Base-by-base conservation (phyloP, 2,113 vertebrate genomes). In the Aldabrachelys gigantea region DNA sequence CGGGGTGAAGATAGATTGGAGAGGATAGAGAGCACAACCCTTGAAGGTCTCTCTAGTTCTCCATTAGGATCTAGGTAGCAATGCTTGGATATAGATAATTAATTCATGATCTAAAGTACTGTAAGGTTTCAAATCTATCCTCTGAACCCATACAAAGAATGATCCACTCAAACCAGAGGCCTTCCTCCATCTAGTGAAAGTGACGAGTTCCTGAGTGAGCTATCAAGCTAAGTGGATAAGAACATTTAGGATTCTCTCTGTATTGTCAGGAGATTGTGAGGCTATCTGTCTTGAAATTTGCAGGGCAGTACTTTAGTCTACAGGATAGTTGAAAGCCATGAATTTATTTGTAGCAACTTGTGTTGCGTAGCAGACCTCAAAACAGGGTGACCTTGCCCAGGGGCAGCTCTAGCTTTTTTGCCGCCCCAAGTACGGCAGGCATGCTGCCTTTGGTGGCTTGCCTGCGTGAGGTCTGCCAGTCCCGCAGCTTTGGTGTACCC, bases 301-400 rank as follows among this genome's bases (percentile, higher is more conserved):
- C n/a, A 91, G 69, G 49, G 52, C 83, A 72, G 62, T 81, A 56
- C 56, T 95, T 91, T 82, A 91, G 94, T 75, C 85, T 79, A 65
- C 82, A 65, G 79, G 72, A 87, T 82, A 75, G 35, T 59, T 0
- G 1, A 85, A 95, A 96, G 41, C 79, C 8, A 31, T 53, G 80
- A 0, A 1, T 50, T 87, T 75, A 57, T 80, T 93, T 31, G 13
- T 62, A 62, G 12, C 59, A 62, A 62, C 29, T 62, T 13, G 14
- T 31, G 59, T 62, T 31, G 59, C 13, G 3, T 31, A 62, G 59
- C 29, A 62, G 27, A 35, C 59, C 59, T 16, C 29, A 62, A 31
- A 13, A 3, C 5, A 54, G 53, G 12, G 27, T 62, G 59, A 35
- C 29, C 5, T 31, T 29, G 22, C 54, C 24, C 47, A 49, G 47